Conservation (phyloP, 2,797 vertebrate species). For the Hemibagrus guttatus region DNA sequence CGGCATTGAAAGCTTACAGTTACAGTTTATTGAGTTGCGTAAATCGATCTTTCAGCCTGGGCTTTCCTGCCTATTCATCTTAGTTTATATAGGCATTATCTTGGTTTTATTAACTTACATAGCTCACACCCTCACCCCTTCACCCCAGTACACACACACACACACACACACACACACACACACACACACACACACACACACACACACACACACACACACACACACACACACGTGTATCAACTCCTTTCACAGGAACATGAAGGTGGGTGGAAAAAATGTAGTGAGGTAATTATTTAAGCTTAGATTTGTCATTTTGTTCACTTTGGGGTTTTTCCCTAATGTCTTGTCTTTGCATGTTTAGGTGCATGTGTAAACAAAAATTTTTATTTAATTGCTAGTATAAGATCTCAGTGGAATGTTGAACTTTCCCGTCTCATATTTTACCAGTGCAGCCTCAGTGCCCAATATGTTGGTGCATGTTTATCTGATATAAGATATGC, state of each 20-base stretch:
- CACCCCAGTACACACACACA: neutral
- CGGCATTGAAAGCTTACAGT: neutral
- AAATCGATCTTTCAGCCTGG: neutral
- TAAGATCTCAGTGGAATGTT: constrained; percentile 14
- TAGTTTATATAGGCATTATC: constrained; percentile 33
- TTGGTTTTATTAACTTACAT: neutral
- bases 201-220: neutral
- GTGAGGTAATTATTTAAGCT: constrained; percentile 6
- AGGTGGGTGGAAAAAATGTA: constrained; percentile 12
- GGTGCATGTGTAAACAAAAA: neutral
- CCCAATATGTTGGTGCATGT: neutral
- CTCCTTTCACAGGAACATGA: neutral
- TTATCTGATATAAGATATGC: no score
- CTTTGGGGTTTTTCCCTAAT: constrained; percentile 21
- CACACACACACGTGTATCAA: neutral
- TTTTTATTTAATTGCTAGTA: neutral
- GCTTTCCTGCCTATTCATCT: constrained; percentile 21
- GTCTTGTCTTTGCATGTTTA: constrained; percentile 5
- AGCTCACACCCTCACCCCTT: no score
- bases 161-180: constrained; percentile 2
- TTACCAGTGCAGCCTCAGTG: neutral
- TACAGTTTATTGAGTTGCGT: constrained; percentile 8
- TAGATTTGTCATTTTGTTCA: constrained; percentile 7
- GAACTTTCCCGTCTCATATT: neutral
- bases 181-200: constrained; percentile 1